Percentiles rank a stretch among this genome's conserved stretches.
These are phyloP conservation scores for Xestia c-nigrum DNA, from an alignment of 2,888 invertebrate genomes.

Conservation along the genomic window DNA sequence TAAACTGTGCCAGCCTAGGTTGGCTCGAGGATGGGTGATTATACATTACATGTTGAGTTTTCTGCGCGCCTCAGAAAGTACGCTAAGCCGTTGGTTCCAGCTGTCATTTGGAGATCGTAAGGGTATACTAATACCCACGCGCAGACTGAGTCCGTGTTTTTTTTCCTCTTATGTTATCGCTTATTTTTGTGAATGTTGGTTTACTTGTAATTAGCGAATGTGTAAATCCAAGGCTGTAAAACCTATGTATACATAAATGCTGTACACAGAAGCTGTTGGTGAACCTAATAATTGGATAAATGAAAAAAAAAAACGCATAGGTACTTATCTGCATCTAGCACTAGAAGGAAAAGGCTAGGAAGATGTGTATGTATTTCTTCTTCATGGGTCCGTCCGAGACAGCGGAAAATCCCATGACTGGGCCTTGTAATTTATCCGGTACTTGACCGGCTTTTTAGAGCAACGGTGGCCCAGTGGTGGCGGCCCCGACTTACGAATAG, in stretches of 20 bases:
- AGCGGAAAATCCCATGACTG: not conserved
- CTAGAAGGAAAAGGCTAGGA: not conserved
- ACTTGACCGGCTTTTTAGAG: not conserved
- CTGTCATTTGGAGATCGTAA: not conserved
- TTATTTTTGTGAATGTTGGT: no score
- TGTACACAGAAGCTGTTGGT: no score
- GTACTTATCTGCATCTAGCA: not conserved
- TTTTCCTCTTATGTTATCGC: no score
- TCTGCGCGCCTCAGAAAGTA: not conserved
- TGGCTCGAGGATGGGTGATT: not conserved
- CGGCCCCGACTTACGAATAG: no score
- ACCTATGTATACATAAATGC: no score
- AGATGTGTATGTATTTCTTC: not conserved
- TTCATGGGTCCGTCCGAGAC: not conserved
- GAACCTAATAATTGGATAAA: no score
- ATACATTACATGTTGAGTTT: not conserved
- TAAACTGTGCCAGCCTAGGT: not conserved
- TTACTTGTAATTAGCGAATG: no score
- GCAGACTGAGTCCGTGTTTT: not conserved
- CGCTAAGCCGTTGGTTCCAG: rapidly evolving
- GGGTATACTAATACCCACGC: not conserved
- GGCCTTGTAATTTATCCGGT: not conserved
- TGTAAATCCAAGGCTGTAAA: no score
- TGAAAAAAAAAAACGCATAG: not conserved
- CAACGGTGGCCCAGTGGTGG: no score